Conservation (phyloP, 1,140 invertebrate species). For the Heliconius eleuchia region DNA sequence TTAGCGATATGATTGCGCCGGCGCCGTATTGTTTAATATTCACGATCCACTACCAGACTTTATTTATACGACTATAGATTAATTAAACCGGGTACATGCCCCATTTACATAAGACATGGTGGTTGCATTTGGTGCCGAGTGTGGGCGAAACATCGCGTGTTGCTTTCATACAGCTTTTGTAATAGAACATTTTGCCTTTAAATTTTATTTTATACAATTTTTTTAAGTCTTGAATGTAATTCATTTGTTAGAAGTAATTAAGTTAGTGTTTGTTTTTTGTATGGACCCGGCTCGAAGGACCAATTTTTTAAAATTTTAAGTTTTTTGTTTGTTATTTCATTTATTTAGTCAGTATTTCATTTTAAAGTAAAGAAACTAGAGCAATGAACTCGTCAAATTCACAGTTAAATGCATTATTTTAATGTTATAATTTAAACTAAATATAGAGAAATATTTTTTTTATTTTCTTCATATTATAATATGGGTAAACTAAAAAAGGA, state of each 20-base stretch:
- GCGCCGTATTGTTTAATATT: conserved; percentile 66
- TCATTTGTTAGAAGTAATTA: not conserved
- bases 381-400: not conserved
- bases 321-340: too few species aligned
- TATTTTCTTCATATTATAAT: not conserved
- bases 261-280: not conserved
- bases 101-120: conserved; percentile 77
- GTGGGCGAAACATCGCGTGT: conserved; percentile 69
- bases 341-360: too few species aligned
- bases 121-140: conserved; percentile 69
- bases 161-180: conserved; percentile 19
- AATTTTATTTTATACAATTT: not conserved
- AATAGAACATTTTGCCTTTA: conserved; percentile 4
- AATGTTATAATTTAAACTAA: not conserved
- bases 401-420: not conserved
- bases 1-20: conserved; percentile 47
- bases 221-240: not conserved
- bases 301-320: too few species aligned
- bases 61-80: conserved; percentile 77
- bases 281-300: too few species aligned
- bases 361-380: not conserved
- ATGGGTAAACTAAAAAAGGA: not conserved
- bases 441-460: not conserved
- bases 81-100: conserved; percentile 72
- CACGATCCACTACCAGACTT: conserved; percentile 64